phyloP scores from a whole-genome alignment of 1,140 invertebrate genomes.

The Idris sp. region DNA sequence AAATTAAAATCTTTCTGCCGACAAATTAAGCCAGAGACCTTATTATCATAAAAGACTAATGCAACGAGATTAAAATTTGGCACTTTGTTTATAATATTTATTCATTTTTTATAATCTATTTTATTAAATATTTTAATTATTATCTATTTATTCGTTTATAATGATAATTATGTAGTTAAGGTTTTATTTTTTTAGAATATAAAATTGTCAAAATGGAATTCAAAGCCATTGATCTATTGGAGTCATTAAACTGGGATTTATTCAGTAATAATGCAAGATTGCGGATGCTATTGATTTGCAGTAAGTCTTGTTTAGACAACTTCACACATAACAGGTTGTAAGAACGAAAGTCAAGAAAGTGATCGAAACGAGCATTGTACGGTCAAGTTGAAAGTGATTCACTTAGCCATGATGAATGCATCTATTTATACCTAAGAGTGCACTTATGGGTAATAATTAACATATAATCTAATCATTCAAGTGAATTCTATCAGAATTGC shows the following conservation, averaged over 20 bases:
- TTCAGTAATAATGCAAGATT: constrained; percentile 24
- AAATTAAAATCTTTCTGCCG: constrained; percentile 20
- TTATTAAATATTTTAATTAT: no score
- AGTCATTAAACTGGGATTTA: constrained; percentile 23
- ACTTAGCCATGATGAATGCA: constrained; percentile 23
- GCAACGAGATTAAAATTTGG: no score
- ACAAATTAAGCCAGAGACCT: no score
- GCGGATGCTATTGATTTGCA: constrained; percentile 26
- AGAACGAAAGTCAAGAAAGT: constrained; percentile 70
- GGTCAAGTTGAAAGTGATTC: constrained; percentile 59
- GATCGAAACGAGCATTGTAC: constrained; percentile 39
- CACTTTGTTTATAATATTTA: no score
- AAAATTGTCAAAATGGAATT: no score
- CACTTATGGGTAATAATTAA: constrained; percentile 22
- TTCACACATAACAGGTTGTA: constrained; percentile 35
- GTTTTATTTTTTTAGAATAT: no score
- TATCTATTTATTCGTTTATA: no score
- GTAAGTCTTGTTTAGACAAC: constrained; percentile 49
- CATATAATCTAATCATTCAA: constrained; percentile 40
- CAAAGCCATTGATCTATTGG: neutral
- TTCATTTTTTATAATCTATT: no score
- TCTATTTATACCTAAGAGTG: constrained; percentile 31
- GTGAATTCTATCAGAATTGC: constrained; percentile 9
- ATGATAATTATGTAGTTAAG: no score
- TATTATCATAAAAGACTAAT: no score